Conservation (phyloP, 30 jellyfish, hydroid and myxozoan species). For the Catostylus mosaicus region DNA sequence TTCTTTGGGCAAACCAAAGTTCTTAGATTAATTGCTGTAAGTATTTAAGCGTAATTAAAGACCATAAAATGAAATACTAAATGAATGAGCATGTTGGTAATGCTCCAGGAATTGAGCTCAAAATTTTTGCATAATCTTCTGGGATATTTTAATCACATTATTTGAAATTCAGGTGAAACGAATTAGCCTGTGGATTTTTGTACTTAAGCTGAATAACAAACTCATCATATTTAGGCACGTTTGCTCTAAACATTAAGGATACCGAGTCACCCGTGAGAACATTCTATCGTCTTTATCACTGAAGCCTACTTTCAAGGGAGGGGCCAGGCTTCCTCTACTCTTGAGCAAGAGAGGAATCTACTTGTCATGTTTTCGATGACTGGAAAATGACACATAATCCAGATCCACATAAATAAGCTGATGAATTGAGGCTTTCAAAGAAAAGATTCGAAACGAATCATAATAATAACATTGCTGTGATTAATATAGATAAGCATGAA, state of each 20-base stretch:
- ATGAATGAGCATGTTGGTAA: not conserved
- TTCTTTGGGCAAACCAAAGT: not conserved
- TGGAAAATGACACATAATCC: too few species aligned
- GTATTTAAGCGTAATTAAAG: not conserved
- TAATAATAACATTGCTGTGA: too few species aligned
- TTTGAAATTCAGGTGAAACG: not conserved
- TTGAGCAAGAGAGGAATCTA: too few species aligned
- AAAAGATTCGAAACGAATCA: too few species aligned
- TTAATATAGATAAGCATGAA: too few species aligned
- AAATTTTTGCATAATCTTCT: not conserved
- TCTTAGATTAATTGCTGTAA: not conserved
- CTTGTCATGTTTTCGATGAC: too few species aligned
- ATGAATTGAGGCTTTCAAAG: too few species aligned
- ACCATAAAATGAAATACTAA: not conserved
- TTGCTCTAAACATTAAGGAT: not conserved
- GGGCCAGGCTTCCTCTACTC: too few species aligned
- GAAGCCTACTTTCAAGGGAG: too few species aligned
- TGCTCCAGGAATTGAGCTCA: not conserved
- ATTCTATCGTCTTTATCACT: too few species aligned
- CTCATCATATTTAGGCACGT: not conserved
- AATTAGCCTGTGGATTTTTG: not conserved
- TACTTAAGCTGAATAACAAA: constrained; percentile 3
- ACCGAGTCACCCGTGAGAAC: too few species aligned
- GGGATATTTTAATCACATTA: not conserved
- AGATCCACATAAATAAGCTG: too few species aligned